Percentiles rank a stretch among this genome's conserved stretches.
phyloP scores from a whole-genome alignment of 2,113 vertebrate species.

The Dascyllus trimaculatus region DNA sequence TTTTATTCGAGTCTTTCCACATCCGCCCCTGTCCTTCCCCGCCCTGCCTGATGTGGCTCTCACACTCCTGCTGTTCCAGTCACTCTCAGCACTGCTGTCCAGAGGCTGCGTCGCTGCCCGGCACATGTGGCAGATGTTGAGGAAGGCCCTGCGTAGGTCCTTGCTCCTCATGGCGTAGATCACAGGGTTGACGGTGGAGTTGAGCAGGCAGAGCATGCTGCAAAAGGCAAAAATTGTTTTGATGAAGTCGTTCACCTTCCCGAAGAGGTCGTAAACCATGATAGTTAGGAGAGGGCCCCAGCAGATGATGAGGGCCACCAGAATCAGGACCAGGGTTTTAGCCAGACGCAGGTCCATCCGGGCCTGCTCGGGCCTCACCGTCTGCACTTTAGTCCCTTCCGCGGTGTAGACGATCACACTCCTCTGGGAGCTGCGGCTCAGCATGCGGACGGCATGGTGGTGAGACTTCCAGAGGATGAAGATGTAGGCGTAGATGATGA shows the following conservation, averaged over 20 bases:
- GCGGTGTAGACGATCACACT: conserved; percentile 94
- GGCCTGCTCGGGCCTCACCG: conserved; percentile 94
- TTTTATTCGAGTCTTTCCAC: conserved; percentile 92
- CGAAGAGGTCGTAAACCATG: conserved; percentile 98
- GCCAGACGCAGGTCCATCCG: conserved; percentile 98
- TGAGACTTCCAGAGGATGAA: conserved; percentile 99
- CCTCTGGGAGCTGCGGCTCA: conserved; percentile 95
- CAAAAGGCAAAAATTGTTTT: conserved; percentile 99
- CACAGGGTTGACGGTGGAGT: conserved; percentile 98
- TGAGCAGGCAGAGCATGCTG: conserved; percentile 97
- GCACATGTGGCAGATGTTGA: conserved; percentile 91
- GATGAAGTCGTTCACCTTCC: conserved; percentile 95
- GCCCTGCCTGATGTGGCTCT: conserved; percentile 88
- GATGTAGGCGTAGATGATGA: conserved; percentile 98
- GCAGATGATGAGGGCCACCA: conserved; percentile 97
- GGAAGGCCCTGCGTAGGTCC: conserved; percentile 95
- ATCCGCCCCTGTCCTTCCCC: conserved; percentile 71
- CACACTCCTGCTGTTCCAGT: conserved; percentile 92
- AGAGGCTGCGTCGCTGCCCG: conserved; percentile 87
- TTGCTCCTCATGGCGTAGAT: conserved; percentile 99
- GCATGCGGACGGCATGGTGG: conserved; percentile 96
- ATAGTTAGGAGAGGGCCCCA: conserved; percentile 97
- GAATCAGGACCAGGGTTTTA: conserved; percentile 97
- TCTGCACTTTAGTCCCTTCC: conserved; percentile 94
- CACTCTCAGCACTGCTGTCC: conserved; percentile 96